Evolutionary conservation across 2,113 vertebrate genomes (phyloP).

Genomic region (Nothoprocta perdicaria): DNA sequence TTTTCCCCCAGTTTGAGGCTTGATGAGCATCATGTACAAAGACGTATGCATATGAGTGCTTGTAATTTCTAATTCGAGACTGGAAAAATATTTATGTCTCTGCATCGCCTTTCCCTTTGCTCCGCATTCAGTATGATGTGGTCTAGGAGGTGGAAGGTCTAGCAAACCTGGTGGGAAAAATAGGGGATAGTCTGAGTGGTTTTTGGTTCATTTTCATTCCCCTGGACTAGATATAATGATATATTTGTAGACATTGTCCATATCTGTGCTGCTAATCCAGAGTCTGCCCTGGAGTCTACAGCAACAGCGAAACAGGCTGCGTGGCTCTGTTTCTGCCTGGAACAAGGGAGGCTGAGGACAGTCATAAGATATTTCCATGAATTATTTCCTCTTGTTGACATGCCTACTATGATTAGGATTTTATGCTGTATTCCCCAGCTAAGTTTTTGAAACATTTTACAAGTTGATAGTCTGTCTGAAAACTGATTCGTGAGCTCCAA

Average conservation of each 20-base stretch:
- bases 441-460: neutral
- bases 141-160: fast-evolving
- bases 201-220: fast-evolving
- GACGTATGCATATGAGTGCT: fast-evolving
- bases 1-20: neutral
- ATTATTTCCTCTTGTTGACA: fast-evolving
- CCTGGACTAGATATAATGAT: neutral
- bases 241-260: fast-evolving
- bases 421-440: neutral
- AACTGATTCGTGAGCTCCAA: neutral
- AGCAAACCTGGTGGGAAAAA: neutral
- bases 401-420: neutral
- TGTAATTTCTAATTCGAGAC: fast-evolving
- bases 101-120: neutral
- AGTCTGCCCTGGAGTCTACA: fast-evolving
- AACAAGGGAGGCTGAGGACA: neutral
- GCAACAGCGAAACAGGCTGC: fast-evolving
- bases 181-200: neutral
- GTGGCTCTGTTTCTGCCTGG: neutral
- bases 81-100: neutral
- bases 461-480: fast-evolving
- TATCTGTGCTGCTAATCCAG: fast-evolving
- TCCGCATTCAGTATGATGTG: fast-evolving
- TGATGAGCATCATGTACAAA: neutral
- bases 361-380: neutral